Evolutionary conservation across 1,140 invertebrate genomes (phyloP), one percentile per base, ranked within the genome.

Genomic region (Ceratosolen fusciceps): DNA sequence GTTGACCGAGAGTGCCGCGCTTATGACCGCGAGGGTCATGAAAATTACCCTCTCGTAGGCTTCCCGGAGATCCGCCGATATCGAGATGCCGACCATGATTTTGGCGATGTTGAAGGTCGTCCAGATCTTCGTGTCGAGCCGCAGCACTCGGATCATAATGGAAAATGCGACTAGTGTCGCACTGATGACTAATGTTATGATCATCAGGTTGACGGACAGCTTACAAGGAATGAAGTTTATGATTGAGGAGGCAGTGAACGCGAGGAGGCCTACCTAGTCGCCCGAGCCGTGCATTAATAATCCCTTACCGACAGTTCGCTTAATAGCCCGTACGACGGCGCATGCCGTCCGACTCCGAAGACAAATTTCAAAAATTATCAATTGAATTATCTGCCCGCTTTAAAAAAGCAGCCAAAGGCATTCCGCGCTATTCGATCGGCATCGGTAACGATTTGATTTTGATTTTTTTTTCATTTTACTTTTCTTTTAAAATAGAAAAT

Each of bases 151-250:
- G 7, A 65, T 47, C 19, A 29, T 16, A 1, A 72, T 2, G 34
- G 16, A 31, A 16, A 71, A 60, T 12, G 47, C n/a, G 10, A 47
- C 12, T 8, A 77, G 7, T 1, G 43, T 52, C 1, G 60, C 29
- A 10, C 24, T 54, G 19, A 70, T 62, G 8, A 73, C 52, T 3
- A 65, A 26, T 0, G 21, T 16, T 24, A 77, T 47, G 24, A 60
- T 71, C 47, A 71, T 31, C 14, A 77, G 24, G n/a, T 70, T 58
- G 60, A n/a, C n/a, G 1, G 75, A 77, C 0, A 77, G 26, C 43
- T 72, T 34, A 62, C 2, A 2, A 16, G 8, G 34, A 62, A 12
- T 43, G 9, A 68, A 68, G 58, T 31, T 62, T 34, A 62, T 26
- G 24, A 10, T 58, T 58, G 8, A 58, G 8, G 5, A 10, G 9